Percentiles rank a stretch among this genome's conserved stretches.
These are phyloP conservation scores for Lordiphosa andalusiaca DNA, from an alignment of 2,888 invertebrate species.

Conservation along the genomic window DNA sequence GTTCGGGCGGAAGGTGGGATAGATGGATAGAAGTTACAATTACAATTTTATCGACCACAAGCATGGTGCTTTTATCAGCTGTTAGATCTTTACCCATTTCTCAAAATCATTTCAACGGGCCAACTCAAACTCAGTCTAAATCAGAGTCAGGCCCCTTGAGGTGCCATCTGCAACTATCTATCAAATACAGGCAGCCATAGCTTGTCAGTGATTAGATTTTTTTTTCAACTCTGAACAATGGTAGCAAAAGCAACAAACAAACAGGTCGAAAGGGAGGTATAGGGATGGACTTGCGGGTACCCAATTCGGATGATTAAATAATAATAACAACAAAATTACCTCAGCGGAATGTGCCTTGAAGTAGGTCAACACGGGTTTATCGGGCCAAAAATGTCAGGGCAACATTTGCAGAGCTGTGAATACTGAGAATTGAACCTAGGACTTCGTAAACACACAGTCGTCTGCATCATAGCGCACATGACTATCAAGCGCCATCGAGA, in stretches of 20 bases:
- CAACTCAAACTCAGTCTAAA: slow-evolving; percentile 22
- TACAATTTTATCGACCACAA: slow-evolving; percentile 15
- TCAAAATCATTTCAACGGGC: slow-evolving; percentile 17
- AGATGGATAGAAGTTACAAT: neutral
- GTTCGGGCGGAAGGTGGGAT: slow-evolving; percentile 16
- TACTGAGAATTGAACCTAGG: too few relatives aligned
- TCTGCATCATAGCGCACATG: too few relatives aligned
- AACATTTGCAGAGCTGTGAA: too few relatives aligned
- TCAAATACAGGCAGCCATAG: slow-evolving; percentile 68
- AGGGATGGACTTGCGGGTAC: slow-evolving; percentile 6
- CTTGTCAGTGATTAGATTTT: slow-evolving; percentile 66
- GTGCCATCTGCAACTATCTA: slow-evolving; percentile 69
- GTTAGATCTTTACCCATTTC: slow-evolving; percentile 35
- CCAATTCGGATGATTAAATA: neutral
- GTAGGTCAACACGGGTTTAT: too few relatives aligned
- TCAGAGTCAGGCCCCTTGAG: slow-evolving; percentile 32
- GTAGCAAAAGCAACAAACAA: slow-evolving; percentile 31
- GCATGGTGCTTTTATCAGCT: slow-evolving; percentile 27
- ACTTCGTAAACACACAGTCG: too few relatives aligned
- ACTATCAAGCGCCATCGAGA: too few relatives aligned
- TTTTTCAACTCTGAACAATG: slow-evolving; percentile 50
- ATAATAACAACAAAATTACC: too few relatives aligned
- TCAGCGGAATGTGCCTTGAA: too few relatives aligned
- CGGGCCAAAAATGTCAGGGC: too few relatives aligned
- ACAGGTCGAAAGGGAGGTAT: slow-evolving; percentile 12